Evolutionary conservation across 2,797 vertebrate species (phyloP).

Genomic region (Lepilemur septentrionalis): DNA sequence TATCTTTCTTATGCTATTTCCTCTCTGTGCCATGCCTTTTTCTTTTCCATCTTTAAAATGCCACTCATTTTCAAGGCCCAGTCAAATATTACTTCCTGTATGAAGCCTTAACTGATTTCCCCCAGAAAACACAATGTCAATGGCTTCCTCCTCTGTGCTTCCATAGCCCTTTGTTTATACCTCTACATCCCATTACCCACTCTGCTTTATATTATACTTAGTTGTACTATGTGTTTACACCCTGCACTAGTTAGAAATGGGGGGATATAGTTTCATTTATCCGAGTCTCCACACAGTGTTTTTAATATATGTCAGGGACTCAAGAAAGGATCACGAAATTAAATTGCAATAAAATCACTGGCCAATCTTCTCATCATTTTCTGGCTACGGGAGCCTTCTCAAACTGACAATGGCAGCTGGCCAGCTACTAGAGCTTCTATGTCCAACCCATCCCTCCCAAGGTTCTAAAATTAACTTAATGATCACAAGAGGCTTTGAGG

Average conservation of each 20-base stretch:
- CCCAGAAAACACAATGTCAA: not conserved
- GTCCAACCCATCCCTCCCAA: not conserved
- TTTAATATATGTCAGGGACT: not conserved
- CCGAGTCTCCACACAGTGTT: not conserved
- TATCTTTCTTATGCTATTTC: not conserved
- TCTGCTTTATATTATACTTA: not conserved
- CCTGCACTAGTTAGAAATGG: not conserved
- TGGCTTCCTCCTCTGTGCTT: conserved; percentile 26
- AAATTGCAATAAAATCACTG: not conserved
- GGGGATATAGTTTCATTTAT: not conserved
- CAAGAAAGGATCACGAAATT: not conserved
- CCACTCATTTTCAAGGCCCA: conserved; percentile 10
- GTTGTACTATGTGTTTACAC: not conserved
- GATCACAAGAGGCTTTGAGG: not conserved
- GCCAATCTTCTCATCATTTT: not conserved
- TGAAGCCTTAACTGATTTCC: conserved; percentile 22
- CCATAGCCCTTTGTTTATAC: not conserved
- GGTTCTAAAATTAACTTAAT: conserved; percentile 20
- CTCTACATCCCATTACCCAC: not conserved
- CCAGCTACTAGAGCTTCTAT: not conserved
- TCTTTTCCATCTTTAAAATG: conserved; percentile 33
- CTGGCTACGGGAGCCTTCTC: not conserved
- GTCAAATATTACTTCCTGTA: conserved; percentile 49
- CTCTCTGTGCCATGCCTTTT: not conserved
- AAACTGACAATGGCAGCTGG: not conserved